phyloP scores from a whole-genome alignment of 2,113 vertebrate genomes.

The Plestiodon gilberti region DNA sequence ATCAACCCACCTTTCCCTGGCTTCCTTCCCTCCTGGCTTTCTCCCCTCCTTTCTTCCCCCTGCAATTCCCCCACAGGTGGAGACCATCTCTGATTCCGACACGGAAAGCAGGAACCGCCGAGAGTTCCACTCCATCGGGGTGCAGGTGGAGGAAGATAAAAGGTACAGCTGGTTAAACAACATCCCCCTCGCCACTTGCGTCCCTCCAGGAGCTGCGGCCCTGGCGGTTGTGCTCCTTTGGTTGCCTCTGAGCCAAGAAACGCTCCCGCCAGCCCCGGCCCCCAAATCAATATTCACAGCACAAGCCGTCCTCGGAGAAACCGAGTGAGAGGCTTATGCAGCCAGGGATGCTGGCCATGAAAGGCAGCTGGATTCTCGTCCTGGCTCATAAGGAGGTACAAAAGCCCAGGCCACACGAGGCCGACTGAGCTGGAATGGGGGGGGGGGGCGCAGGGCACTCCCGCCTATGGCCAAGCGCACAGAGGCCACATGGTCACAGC shows the following conservation, averaged over 20 bases:
- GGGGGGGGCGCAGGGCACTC: not conserved
- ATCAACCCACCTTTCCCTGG: conserved; percentile 17
- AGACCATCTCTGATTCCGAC: conserved; percentile 94
- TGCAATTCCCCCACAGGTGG: conserved; percentile 80
- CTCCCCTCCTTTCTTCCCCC: not conserved
- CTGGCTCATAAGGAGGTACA: not conserved
- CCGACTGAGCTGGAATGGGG: not conserved
- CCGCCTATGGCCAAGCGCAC: not conserved
- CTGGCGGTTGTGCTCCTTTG: not conserved
- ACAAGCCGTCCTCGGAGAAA: rapidly evolving
- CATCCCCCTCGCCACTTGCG: not conserved
- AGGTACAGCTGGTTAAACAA: conserved; percentile 79
- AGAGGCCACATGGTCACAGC: not conserved
- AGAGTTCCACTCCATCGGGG: conserved; percentile 96
- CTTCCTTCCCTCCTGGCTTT: not conserved
- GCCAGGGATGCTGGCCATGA: not conserved
- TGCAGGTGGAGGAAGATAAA: conserved; percentile 98
- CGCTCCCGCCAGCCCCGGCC: too few relatives aligned
- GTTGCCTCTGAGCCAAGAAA: not conserved
- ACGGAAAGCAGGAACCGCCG: conserved; percentile 90
- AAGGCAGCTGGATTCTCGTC: not conserved
- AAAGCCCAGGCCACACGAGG: not conserved
- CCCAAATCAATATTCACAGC: not conserved
- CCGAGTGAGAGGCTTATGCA: not conserved
- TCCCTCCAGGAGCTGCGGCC: not conserved